Evolutionary conservation across 1,140 invertebrate species (phyloP), one percentile per base, ranked within the genome.

Genomic region (Diachasma alloeum): DNA sequence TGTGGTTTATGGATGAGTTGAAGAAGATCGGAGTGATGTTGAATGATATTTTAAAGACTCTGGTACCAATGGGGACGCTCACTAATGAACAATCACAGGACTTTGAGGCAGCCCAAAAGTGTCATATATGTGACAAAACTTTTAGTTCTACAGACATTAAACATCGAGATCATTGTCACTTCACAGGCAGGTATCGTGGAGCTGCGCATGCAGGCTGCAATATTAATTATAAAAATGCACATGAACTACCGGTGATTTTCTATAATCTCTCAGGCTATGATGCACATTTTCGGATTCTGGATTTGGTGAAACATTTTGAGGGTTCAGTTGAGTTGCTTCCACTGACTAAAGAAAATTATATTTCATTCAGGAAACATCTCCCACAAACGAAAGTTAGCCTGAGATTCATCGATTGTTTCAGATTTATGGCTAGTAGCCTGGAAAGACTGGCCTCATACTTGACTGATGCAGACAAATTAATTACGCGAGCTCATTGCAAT

Each of bases 151-250:
- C 73, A 56, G 76, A 81, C 31, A 48, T 77, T 70, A 79, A 79
- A 75, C 81, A 87, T 31, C 24, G 24, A 48, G 85, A 88, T 73
- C 85, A 87, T 79, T 77, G 78, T 78, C 83, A 86, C 75, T 77
- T 85, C 0, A 86, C 80, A 26, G 83, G 75, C 22, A 48, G 48
- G 0, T 81, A 63, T 31, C 72, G 75, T 68, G 44, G 67, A 36
- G 66, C 72, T 8, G 72, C 75, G 22, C 74, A 66, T 70, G 37
- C 56, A 26, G 72, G 56, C 0, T 81, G 77, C 59, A 80, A 79
- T 75, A 9, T 67, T 0, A 77, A 73, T 66, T 79, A 56, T 31
- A n/a, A 9, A 24, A n/a, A 76, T 42, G 46, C 67, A 59, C 74
- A 39, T 44, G 74, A n/a, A 42, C 59, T 81, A 39, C 78, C 78